Conservation (phyloP, 2,113 vertebrate genomes). For the Colaptes auratus region DNA sequence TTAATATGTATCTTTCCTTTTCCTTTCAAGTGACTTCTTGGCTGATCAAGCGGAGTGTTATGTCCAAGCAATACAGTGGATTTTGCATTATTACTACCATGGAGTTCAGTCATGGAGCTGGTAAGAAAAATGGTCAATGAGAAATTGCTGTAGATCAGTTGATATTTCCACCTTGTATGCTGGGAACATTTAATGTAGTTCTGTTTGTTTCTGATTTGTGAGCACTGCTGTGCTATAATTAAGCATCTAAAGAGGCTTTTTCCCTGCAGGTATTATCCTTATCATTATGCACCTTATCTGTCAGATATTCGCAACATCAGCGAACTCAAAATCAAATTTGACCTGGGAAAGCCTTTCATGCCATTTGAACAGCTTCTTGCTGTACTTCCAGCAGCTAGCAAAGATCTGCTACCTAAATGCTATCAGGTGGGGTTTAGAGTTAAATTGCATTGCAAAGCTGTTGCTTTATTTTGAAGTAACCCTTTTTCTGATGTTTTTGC, state of each 20-base stretch:
- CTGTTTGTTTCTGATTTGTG: not conserved
- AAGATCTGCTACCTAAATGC: constrained; percentile 87
- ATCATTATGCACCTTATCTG: constrained; percentile 96
- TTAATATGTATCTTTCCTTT: not conserved
- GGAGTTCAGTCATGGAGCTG: constrained; percentile 99
- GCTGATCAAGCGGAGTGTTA: constrained; percentile 93
- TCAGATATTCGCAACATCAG: constrained; percentile 91
- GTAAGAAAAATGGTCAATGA: constrained; percentile 72
- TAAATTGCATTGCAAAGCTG: not conserved
- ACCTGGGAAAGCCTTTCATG: constrained; percentile 92
- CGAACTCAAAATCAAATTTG: constrained; percentile 85
- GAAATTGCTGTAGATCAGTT: not conserved
- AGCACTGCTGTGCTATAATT: not conserved
- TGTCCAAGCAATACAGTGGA: constrained; percentile 97
- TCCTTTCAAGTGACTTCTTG: constrained; percentile 88
- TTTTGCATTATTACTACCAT: constrained; percentile 98
- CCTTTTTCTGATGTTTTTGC: not conserved
- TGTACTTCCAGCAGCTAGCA: constrained; percentile 95
- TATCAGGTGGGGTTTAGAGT: constrained; percentile 85
- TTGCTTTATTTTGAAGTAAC: not conserved
- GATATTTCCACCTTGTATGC: not conserved
- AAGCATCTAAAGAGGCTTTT: not conserved
- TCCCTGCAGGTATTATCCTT: constrained; percentile 90
- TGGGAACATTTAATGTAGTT: not conserved
- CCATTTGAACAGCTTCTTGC: constrained; percentile 96